Evolutionary conservation across 2,113 vertebrate genomes (phyloP).

Genomic region (Neotoma lepida): DNA sequence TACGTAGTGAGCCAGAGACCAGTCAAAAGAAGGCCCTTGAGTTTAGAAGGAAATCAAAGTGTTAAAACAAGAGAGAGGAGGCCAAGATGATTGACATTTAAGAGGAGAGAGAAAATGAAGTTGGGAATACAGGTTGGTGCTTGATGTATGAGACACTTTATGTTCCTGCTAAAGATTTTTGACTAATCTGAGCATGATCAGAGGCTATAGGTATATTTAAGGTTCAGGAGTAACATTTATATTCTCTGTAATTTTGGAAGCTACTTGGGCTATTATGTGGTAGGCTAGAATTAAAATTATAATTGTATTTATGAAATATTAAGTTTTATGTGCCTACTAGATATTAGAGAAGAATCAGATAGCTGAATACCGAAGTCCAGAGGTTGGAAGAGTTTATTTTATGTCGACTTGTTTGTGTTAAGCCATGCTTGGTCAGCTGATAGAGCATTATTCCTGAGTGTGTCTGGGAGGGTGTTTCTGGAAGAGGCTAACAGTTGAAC

Average conservation of each 20-base stretch:
- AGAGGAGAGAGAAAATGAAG: not conserved
- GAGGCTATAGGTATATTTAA: slow-evolving; percentile 11
- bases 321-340: slow-evolving; percentile 30
- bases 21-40: not conserved
- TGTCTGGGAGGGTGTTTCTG: not conserved
- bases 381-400: not conserved
- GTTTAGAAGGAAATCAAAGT: slow-evolving; percentile 35
- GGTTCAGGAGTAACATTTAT: not conserved
- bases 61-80: not conserved
- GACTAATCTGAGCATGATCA: slow-evolving; percentile 2
- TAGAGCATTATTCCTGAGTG: not conserved
- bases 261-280: not conserved
- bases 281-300: not conserved
- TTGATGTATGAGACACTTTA: not conserved
- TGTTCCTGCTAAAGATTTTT: not conserved
- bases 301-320: slow-evolving; percentile 35
- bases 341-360: slow-evolving; percentile 18
- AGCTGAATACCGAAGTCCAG: not conserved
- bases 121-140: not conserved
- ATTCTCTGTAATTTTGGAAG: slow-evolving; percentile 43
- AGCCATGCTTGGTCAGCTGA: not conserved
- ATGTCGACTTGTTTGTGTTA: not conserved
- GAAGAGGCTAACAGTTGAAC: not conserved
- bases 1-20: not conserved
- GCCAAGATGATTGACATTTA: not conserved